A percentile compares a stretch with the other conserved stretches of the same genome.
phyloP scores from a whole-genome alignment of 2,888 invertebrate genomes.

The Parasteatoda lunata region DNA sequence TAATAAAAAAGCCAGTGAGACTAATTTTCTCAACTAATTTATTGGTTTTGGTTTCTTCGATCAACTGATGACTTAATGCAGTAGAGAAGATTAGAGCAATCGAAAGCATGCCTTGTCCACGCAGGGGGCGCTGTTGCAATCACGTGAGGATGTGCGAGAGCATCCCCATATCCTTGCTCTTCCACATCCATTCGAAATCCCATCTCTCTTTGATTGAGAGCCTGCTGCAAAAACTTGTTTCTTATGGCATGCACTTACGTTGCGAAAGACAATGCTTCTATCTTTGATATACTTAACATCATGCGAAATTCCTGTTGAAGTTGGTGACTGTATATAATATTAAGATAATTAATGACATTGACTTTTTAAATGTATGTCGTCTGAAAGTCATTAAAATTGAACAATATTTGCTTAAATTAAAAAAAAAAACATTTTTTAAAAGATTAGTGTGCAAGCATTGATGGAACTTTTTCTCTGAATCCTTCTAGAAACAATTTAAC shows the following conservation, averaged over 20 bases:
- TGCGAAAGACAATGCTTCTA: background rate
- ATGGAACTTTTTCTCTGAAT: too few species aligned
- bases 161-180: conserved; percentile 47
- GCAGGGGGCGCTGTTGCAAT: conserved; percentile 49
- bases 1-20: background rate
- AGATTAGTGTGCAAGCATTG: too few species aligned
- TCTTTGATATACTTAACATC: too few species aligned
- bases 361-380: too few species aligned
- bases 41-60: background rate
- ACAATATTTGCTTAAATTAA: too few species aligned
- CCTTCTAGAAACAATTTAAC: too few species aligned
- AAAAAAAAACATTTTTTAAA: too few species aligned
- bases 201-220: conserved; percentile 21
- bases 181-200: conserved; percentile 53
- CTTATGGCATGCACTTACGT: conserved; percentile 6
- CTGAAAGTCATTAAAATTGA: too few species aligned
- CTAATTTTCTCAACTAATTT: background rate
- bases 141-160: conserved; percentile 53
- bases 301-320: too few species aligned
- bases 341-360: too few species aligned
- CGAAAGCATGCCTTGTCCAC: background rate
- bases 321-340: too few species aligned
- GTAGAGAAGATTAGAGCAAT: background rate
- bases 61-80: background rate
- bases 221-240: conserved; percentile 18